Conservation (phyloP, 2,888 invertebrate genomes). For the Brachyptera putata region DNA sequence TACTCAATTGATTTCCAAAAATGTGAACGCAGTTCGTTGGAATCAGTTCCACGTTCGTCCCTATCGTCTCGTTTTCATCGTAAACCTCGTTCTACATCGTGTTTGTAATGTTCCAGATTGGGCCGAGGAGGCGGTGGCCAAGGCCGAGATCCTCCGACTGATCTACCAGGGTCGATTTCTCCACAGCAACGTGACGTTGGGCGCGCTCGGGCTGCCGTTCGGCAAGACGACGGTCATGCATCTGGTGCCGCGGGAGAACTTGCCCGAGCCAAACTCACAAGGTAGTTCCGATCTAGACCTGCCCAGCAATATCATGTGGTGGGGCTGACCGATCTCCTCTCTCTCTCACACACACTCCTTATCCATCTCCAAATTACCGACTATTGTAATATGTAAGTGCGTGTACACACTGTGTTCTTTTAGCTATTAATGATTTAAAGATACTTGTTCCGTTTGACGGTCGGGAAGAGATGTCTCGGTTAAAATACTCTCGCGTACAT, state of each 20-base stretch:
- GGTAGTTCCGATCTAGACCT: constrained; percentile 51
- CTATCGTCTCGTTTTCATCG: too few relatives aligned
- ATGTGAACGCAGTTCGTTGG: too few relatives aligned
- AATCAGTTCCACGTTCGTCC: too few relatives aligned
- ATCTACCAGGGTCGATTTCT: constrained; percentile 99
- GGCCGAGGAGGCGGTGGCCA: constrained; percentile 91
- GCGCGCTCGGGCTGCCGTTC: constrained; percentile 92
- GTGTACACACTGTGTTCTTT: too few relatives aligned
- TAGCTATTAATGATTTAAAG: too few relatives aligned
- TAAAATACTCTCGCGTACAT: too few relatives aligned
- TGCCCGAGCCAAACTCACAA: constrained; percentile 98
- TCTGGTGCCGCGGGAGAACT: constrained; percentile 96
- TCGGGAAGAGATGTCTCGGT: too few relatives aligned
- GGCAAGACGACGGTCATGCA: constrained; percentile 99
- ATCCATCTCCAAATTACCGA: too few relatives aligned
- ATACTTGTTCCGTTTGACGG: too few relatives aligned
- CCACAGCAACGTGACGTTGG: constrained; percentile 98
- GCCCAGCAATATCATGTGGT: constrained; percentile 34
- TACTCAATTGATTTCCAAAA: too few relatives aligned
- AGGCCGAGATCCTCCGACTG: constrained; percentile 95
- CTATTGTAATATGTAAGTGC: neutral
- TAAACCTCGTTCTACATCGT: too few relatives aligned
- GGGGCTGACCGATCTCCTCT: constrained; percentile 9
- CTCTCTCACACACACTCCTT: neutral
- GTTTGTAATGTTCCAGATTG: constrained; percentile 68